Conservation (phyloP, 2,797 vertebrate species). For the Chloroceryle amazona region DNA sequence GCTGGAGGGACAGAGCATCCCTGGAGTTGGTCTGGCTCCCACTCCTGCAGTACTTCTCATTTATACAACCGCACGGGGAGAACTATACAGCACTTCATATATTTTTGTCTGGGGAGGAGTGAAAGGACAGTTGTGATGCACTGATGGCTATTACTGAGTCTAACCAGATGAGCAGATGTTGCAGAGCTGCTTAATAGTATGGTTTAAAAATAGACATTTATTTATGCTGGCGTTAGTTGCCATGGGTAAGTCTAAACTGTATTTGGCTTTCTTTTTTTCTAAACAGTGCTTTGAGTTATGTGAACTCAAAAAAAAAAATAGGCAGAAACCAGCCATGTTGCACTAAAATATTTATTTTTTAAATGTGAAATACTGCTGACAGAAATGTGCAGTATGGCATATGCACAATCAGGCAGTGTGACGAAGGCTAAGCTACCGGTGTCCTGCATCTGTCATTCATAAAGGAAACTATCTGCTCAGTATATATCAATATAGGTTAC, state of each 20-base stretch:
- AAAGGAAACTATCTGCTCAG: neutral
- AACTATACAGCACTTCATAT: neutral
- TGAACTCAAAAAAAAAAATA: neutral
- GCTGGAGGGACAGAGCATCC: neutral
- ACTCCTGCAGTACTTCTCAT: neutral
- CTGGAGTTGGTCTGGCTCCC: neutral
- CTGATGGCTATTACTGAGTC: neutral
- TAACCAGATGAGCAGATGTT: neutral
- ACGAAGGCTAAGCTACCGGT: neutral
- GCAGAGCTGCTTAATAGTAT: neutral
- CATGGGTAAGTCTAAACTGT: neutral
- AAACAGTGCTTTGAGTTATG: neutral
- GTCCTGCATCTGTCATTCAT: slow-evolving; percentile 20
- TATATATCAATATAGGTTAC: neutral
- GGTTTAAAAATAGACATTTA: slow-evolving; percentile 16
- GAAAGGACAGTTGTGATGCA: neutral
- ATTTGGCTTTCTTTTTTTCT: neutral
- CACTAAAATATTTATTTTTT: neutral
- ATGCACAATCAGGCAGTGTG: neutral
- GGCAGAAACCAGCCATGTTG: neutral
- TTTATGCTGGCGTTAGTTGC: slow-evolving; percentile 2
- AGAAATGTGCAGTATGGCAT: neutral
- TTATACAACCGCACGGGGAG: rapidly evolving
- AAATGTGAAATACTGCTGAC: neutral
- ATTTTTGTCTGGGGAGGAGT: neutral